Evolutionary conservation across 2,797 vertebrate species (phyloP).

Genomic region (Crax fasciolata): DNA sequence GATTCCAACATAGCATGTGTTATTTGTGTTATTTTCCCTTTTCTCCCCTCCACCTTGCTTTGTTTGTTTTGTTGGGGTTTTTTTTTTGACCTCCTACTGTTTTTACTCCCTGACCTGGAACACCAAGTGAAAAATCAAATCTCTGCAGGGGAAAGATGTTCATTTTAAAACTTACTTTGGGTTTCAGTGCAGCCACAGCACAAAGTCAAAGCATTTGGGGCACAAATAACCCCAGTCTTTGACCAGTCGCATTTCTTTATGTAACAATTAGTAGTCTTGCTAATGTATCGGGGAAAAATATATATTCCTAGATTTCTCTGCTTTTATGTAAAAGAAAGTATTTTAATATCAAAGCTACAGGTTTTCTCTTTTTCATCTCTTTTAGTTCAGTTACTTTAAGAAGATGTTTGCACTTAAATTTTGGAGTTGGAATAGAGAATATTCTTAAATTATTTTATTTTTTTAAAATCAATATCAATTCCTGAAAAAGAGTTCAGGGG

Average conservation of each 20-base stretch:
- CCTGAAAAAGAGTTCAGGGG: not conserved
- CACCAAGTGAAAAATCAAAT: conserved; percentile 16
- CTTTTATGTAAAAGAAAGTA: not conserved
- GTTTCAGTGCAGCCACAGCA: not conserved
- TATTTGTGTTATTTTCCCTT: not conserved
- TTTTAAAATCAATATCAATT: not conserved
- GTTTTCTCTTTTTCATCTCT: not conserved
- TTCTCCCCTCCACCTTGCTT: not conserved
- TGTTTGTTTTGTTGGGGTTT: not conserved
- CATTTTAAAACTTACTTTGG: conserved; percentile 7
- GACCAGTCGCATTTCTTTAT: not conserved
- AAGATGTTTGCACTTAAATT: not conserved
- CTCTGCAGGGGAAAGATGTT: not conserved
- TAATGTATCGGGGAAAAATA: not conserved
- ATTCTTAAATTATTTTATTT: not conserved
- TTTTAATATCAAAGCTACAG: not conserved
- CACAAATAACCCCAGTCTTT: conserved; percentile 5
- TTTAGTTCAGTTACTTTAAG: not conserved
- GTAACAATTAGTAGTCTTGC: not conserved
- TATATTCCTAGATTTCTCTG: not conserved
- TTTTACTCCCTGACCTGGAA: not conserved
- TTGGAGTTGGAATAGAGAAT: not conserved
- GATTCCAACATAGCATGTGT: not conserved
- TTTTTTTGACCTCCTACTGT: not conserved
- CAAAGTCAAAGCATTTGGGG: not conserved